Evolutionary conservation across 2,113 vertebrate species (phyloP).

Genomic region (Penelope pileata): DNA sequence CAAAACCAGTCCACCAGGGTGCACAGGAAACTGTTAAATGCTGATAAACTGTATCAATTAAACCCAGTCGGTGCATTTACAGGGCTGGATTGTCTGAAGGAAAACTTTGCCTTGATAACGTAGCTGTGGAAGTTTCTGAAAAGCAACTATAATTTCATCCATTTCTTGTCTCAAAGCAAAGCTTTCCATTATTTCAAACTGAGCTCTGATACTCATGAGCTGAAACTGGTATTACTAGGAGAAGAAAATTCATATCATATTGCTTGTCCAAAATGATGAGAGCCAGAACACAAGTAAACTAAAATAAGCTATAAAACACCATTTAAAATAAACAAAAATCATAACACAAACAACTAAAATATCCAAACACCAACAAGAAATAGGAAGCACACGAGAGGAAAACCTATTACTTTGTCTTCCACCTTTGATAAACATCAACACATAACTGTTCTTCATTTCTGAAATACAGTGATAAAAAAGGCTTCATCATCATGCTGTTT

Average conservation of each 20-base stretch:
- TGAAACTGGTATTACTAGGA: neutral
- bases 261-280: neutral
- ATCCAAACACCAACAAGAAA: neutral
- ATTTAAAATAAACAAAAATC: constrained; percentile 35
- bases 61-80: neutral
- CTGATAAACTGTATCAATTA: constrained; percentile 40
- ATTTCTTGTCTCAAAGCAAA: constrained; percentile 1
- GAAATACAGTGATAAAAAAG: constrained; percentile 20
- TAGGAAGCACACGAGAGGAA: neutral
- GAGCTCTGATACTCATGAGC: neutral
- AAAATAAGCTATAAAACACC: constrained; percentile 4
- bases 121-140: constrained; percentile 25
- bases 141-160: neutral
- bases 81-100: neutral
- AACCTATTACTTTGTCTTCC: constrained; percentile 30
- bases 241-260: neutral
- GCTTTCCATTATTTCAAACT: constrained; percentile 20
- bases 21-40: neutral
- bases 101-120: constrained; percentile 35
- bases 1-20: rapidly evolving
- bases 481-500: neutral
- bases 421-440: constrained; percentile 12
- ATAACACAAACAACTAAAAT: neutral
- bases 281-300: neutral
- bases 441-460: constrained; percentile 17